Conservation (phyloP, 2,113 vertebrate species). For the Tyto alba region DNA sequence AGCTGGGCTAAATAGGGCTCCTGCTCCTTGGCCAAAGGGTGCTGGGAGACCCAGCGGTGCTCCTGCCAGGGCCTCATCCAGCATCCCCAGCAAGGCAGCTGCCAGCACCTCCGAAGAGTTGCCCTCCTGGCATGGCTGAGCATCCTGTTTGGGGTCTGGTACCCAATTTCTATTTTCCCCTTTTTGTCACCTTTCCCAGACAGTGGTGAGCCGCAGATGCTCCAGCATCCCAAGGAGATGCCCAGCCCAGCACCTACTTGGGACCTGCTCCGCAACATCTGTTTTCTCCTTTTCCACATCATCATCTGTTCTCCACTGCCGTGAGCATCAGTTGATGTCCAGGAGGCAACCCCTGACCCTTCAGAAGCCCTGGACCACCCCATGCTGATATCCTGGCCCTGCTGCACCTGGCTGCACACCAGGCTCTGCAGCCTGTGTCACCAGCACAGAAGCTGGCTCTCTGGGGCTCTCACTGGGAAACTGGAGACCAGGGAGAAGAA, state of each 20-base stretch:
- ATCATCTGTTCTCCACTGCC: background rate
- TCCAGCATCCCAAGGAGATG: background rate
- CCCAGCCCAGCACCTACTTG: background rate
- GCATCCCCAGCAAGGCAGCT: background rate
- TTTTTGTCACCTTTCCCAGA: background rate
- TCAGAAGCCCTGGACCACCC: background rate
- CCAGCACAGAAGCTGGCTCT: background rate
- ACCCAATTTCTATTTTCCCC: background rate
- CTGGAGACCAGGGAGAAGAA: background rate
- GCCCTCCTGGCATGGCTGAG: background rate
- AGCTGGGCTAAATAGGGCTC: background rate
- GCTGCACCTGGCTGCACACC: background rate
- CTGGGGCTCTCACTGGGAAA: background rate
- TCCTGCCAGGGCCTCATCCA: background rate
- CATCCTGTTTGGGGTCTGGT: background rate
- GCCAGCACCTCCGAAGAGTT: background rate
- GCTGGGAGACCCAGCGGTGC: background rate
- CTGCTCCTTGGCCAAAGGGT: fast-evolving
- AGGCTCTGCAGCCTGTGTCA: background rate
- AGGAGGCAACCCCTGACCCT: background rate
- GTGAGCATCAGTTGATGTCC: background rate
- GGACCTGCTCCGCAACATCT: background rate
- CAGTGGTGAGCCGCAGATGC: background rate
- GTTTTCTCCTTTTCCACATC: background rate
- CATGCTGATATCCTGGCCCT: background rate